A percentile compares a stretch with the other conserved stretches of the same genome.
Evolutionary conservation across 1,140 invertebrate species (phyloP).

Genomic region (Meteorus sp.): DNA sequence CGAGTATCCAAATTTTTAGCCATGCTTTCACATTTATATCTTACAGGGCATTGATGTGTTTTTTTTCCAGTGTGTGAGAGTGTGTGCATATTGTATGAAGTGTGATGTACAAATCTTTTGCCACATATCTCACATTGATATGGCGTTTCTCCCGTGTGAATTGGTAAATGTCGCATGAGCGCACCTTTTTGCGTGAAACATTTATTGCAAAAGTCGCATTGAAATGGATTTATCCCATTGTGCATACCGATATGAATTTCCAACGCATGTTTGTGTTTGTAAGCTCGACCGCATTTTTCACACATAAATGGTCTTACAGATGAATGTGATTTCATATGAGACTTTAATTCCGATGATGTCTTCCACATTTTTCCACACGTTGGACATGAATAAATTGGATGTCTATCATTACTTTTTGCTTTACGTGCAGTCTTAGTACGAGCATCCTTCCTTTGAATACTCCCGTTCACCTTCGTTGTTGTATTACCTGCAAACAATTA

Average conservation of each 20-base stretch:
- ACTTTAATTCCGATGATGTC: constrained; percentile 50
- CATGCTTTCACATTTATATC: constrained; percentile 36
- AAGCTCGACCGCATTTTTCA: constrained; percentile 67
- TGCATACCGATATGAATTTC: constrained; percentile 70
- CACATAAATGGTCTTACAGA: constrained; percentile 58
- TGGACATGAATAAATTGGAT: constrained; percentile 42
- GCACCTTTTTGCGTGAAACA: constrained; percentile 71
- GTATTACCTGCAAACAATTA: constrained; percentile 7
- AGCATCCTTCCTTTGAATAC: neutral
- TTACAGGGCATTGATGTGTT: constrained; percentile 64
- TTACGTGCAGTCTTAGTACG: neutral
- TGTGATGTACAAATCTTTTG: constrained; percentile 71
- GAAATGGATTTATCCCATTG: constrained; percentile 71
- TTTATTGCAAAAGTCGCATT: constrained; percentile 77
- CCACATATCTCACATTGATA: constrained; percentile 71
- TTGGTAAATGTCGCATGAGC: constrained; percentile 66
- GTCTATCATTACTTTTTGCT: constrained; percentile 24
- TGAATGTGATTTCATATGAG: constrained; percentile 54
- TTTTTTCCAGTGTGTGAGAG: constrained; percentile 67
- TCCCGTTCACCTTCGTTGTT: constrained; percentile 18
- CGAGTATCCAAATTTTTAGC: no score
- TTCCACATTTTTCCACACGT: constrained; percentile 53
- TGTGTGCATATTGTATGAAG: constrained; percentile 70
- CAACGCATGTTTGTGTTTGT: constrained; percentile 67
- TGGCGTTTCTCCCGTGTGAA: constrained; percentile 69